Evolutionary conservation across 2,888 invertebrate genomes (phyloP), one percentile per base, ranked within the genome.

Genomic region (Beris chalybata): DNA sequence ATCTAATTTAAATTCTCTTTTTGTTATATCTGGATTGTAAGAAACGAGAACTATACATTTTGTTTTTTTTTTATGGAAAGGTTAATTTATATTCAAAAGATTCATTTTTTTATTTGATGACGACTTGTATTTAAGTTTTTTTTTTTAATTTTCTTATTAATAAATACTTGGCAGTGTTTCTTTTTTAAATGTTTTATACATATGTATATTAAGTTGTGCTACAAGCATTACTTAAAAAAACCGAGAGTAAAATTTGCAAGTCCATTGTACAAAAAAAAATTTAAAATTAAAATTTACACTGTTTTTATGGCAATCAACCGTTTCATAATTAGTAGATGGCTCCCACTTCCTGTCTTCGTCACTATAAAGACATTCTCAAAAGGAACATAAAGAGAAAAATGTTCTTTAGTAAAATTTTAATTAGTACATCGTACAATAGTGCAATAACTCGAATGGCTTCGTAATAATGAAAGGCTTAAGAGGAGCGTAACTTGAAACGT

Each of bases 101-200:
- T 52, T 61, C 15, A 50, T 12, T 29, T 68, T 55, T 61, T 68
- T 61, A 44, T 64, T 65, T 65, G 65, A 22, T 65, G 65, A 56
- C n/a, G 65, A 22, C 22, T 22, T 22, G 22, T 22, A 22, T 22
- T 22, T 65, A 65, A 55, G n/a, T n/a, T n/a, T 57, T 57, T 57
- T 57, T 50, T 55, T 45, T 59, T 65, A 59, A 65, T 50, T 65
- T 68, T 61, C 61, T 61, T 61, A 61, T 38, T 50, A 38, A 50
- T 61, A 50, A 65, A 65, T 65, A 68, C 65, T 65, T 68, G 68
- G 68, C 68, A 68, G 68, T 68, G 68, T 68, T 68, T 38, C 7
- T 32, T 38, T 38, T 38, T 38, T 3, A 38, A 38, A 1, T 38
- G 38, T 31, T 61, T 59, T 59, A 48, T 59, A 67, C 56, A 68